Evolutionary conservation across 2,888 invertebrate species (phyloP), one percentile per base, ranked within the genome.

Genomic region (Campoletis raptor): DNA sequence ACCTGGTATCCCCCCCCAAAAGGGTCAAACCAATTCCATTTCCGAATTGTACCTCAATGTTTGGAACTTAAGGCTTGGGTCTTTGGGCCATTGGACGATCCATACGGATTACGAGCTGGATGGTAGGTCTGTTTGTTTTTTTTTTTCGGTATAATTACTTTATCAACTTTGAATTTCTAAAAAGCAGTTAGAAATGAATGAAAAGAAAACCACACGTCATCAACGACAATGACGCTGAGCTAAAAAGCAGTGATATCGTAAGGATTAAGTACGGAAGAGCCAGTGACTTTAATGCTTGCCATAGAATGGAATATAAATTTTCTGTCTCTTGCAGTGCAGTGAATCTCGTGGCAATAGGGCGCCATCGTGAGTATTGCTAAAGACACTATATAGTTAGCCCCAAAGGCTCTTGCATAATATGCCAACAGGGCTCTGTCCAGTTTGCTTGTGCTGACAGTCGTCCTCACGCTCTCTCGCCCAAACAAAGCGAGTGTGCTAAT

Each of bases 401-500:
- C 24, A 69, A 78, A 78, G 54, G 54, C 69, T 54, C 67, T 40
- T 9, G 69, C 40, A 54, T 69, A 54, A 69, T 67, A 21, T 18
- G 69, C 30, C 52, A 69, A 30, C 36, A 45, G 52, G 54, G n/a
- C 9, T 66, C 36, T 37, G 37, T 67, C 54, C 54, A 70, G 78
- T 70, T 72, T 30, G 83, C 73, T 73, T 73, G 67, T 73, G 73
- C 79, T 67, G 83, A 83, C 83, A 83, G 67, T 74, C 67, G 70
- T 70, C 30, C 79, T 61, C 42, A 42, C n/a, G n/a, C 45, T 70
- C 79, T 61, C 70, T 42, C 70, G 57, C 30, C 36, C 36, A 12
- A 73, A 79, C 82, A 82, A 85, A 82, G 81, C 73, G 76, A 83
- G 76, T 82, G 83, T 83, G 82, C 78, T 85, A 83, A 85, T 85